Evolutionary conservation across 2,888 invertebrate species (phyloP).

Genomic region (Lamellibrachia columna): DNA sequence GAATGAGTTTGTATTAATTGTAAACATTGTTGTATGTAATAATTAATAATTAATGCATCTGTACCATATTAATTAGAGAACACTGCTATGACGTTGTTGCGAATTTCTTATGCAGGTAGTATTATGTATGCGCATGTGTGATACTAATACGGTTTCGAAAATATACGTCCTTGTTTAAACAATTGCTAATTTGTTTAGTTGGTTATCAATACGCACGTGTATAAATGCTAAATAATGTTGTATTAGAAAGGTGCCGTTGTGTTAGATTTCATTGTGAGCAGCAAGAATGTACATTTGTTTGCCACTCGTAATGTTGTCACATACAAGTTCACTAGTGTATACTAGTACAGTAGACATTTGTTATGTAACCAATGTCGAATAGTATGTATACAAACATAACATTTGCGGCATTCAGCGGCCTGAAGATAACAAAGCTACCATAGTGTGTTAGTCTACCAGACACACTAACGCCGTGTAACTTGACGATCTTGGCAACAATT

Average conservation of each 20-base stretch:
- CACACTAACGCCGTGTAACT: no score
- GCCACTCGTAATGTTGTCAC: no score
- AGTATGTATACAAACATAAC: no score
- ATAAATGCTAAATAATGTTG: background rate
- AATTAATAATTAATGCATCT: background rate
- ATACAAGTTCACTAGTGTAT: no score
- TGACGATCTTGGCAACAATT: no score
- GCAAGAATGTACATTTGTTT: no score
- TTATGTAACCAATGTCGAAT: no score
- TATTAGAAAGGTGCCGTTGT: background rate
- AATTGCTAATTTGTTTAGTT: background rate
- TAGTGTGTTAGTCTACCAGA: no score
- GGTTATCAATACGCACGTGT: background rate
- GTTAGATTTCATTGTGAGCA: background rate
- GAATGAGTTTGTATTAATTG: background rate
- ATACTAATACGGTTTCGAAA: background rate
- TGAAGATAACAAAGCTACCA: no score
- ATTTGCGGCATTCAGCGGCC: no score
- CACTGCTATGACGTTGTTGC: background rate
- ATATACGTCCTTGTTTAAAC: background rate
- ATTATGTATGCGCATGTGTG: background rate
- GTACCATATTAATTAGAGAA: background rate
- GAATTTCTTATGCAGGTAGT: background rate
- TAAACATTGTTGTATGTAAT: background rate
- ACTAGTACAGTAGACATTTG: no score